phyloP scores from a whole-genome alignment of 2,888 invertebrate genomes.

The Alloscopus bannaensis region DNA sequence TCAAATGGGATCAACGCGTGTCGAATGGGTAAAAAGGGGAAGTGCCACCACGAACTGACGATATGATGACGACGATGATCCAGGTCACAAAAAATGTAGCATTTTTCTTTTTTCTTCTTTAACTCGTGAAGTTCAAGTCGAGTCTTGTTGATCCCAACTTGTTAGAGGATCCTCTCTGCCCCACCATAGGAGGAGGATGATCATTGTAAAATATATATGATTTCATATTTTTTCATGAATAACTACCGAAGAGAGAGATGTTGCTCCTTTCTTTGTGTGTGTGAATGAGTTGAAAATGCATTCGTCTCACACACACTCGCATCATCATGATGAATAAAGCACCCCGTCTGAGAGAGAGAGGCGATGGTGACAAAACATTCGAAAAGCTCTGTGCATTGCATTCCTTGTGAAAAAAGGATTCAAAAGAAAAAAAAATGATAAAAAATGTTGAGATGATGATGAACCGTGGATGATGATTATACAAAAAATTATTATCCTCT shows the following conservation, averaged over 20 bases:
- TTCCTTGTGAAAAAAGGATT: slow-evolving; percentile 4
- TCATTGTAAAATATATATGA: neutral
- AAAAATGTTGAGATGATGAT: slow-evolving; percentile 34
- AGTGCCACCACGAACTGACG: slow-evolving; percentile 37
- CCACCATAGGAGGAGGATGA: neutral
- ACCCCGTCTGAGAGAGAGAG: no score
- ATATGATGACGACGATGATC: slow-evolving; percentile 33
- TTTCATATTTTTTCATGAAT: no score
- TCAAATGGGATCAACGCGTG: slow-evolving; percentile 73
- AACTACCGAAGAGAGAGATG: no score
- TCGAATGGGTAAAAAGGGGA: slow-evolving; percentile 73
- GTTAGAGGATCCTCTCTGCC: neutral
- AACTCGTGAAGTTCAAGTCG: slow-evolving; percentile 44
- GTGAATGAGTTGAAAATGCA: slow-evolving; percentile 12
- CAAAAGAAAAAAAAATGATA: neutral
- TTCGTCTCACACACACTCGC: slow-evolving; percentile 24
- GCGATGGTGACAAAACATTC: slow-evolving; percentile 6
- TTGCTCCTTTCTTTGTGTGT: neutral
- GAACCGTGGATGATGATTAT: slow-evolving; percentile 53
- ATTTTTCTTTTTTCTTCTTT: slow-evolving; percentile 17
- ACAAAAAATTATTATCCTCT: no score
- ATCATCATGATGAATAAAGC: neutral
- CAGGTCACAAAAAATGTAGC: slow-evolving; percentile 47
- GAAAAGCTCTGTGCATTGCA: slow-evolving; percentile 5
- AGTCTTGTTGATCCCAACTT: slow-evolving; percentile 56